phyloP scores from a whole-genome alignment of 2,888 invertebrate species.

The Zygothrica quintamaculata region DNA sequence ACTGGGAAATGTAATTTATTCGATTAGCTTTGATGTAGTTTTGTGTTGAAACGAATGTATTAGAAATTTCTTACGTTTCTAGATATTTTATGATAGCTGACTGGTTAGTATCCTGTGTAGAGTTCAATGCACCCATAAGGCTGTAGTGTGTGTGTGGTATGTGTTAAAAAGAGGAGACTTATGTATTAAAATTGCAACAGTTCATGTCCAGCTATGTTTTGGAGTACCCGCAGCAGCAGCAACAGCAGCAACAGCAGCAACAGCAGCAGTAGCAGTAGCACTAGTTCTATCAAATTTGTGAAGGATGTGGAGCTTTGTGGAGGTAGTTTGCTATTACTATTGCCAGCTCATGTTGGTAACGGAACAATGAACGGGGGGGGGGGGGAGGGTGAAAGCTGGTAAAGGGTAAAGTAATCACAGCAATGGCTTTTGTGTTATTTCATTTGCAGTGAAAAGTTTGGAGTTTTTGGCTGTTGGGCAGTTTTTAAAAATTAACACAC shows the following conservation, averaged over 20 bases:
- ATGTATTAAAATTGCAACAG: slow-evolving; percentile 73
- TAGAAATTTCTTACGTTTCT: too few relatives aligned
- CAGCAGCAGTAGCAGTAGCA: too few relatives aligned
- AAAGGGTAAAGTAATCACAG: slow-evolving; percentile 69
- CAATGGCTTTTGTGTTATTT: slow-evolving; percentile 74
- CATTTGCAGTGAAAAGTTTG: slow-evolving; percentile 65
- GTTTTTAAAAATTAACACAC: slow-evolving; percentile 77
- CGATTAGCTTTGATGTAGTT: too few relatives aligned
- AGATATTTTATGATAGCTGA: too few relatives aligned
- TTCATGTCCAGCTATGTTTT: slow-evolving; percentile 54
- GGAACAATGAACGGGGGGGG: not conserved
- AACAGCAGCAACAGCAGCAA: slow-evolving; percentile 1
- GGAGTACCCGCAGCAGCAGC: slow-evolving; percentile 34
- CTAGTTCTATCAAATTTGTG: not conserved
- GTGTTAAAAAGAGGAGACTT: slow-evolving; percentile 19
- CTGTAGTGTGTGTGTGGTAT: too few relatives aligned
- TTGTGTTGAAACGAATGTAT: too few relatives aligned
- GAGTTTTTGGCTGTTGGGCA: slow-evolving; percentile 70
- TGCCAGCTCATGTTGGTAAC: too few relatives aligned
- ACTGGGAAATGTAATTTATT: too few relatives aligned
- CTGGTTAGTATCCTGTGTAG: not conserved
- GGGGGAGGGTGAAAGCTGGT: not conserved
- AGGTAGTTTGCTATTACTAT: too few relatives aligned
- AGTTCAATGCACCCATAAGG: slow-evolving; percentile 21
- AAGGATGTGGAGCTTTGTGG: too few relatives aligned